Evolutionary conservation across 1,140 invertebrate genomes (phyloP).

Genomic region (Plectrocnemia conspersa): DNA sequence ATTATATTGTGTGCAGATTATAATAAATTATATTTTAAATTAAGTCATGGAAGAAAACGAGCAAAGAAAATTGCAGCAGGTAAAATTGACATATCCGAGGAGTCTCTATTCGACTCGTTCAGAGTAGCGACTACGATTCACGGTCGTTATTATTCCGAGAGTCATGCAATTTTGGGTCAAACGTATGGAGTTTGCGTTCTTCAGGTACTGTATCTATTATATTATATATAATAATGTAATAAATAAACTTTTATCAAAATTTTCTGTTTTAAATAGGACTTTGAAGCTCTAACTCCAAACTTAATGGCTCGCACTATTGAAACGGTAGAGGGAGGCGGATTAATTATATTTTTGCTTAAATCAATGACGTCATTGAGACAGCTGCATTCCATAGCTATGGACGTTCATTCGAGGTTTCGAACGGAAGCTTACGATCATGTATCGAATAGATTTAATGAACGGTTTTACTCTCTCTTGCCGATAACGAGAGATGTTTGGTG

Average conservation of each 20-base stretch:
- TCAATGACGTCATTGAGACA: slow-evolving; percentile 87
- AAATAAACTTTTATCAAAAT: slow-evolving; percentile 15
- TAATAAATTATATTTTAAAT: slow-evolving; percentile 33
- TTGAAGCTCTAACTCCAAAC: slow-evolving; percentile 99
- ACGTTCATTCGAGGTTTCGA: slow-evolving; percentile 90
- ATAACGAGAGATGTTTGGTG: slow-evolving; percentile 84
- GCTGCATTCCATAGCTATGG: slow-evolving; percentile 96
- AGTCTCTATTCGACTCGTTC: slow-evolving; percentile 97
- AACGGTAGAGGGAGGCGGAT: slow-evolving; percentile 96
- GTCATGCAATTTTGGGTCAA: slow-evolving; percentile 95
- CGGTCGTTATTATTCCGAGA: slow-evolving; percentile 97
- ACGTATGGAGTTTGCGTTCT: slow-evolving; percentile 97
- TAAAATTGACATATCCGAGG: slow-evolving; percentile 87
- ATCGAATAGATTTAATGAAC: slow-evolving; percentile 93
- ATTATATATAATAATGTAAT: background rate
- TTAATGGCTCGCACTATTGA: slow-evolving; percentile 94
- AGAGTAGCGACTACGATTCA: slow-evolving; percentile 93
- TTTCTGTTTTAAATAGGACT: slow-evolving; percentile 65
- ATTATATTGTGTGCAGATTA: slow-evolving; percentile 1
- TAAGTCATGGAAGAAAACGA: slow-evolving; percentile 87
- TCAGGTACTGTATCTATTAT: slow-evolving; percentile 60
- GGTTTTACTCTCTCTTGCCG: slow-evolving; percentile 89
- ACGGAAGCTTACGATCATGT: slow-evolving; percentile 93
- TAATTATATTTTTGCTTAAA: slow-evolving; percentile 85
- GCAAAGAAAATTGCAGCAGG: slow-evolving; percentile 90